A percentile compares a stretch with the other conserved stretches of the same genome.
These are phyloP conservation scores for Pelobates fuscus DNA, from an alignment of 2,113 vertebrate genomes.

Conservation along the genomic window DNA sequence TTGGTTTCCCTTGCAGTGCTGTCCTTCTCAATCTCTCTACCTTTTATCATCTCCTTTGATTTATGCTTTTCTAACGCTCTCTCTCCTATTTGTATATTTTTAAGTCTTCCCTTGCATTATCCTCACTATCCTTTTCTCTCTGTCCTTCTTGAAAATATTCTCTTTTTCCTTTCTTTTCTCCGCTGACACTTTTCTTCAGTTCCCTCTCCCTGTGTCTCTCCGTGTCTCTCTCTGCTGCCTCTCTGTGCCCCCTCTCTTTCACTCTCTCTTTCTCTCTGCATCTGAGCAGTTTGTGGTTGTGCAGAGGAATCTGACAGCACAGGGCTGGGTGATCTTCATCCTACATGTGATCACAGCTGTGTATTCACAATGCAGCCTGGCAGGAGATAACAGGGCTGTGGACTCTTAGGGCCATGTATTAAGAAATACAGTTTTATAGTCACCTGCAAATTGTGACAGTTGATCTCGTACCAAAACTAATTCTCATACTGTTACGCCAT, in stretches of 20 bases:
- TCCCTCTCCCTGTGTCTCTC: neutral
- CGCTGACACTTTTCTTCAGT: slow-evolving; percentile 21
- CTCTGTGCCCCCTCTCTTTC: slow-evolving; percentile 1
- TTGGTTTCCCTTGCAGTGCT: neutral
- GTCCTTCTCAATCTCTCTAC: neutral
- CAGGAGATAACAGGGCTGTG: neutral
- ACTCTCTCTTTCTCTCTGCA: neutral
- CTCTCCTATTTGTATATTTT: neutral
- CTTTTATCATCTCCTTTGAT: neutral
- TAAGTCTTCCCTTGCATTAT: neutral
- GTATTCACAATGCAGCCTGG: slow-evolving; percentile 34
- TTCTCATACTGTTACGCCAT: too few species aligned
- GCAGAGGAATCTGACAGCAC: slow-evolving; percentile 43
- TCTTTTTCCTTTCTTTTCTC: neutral
- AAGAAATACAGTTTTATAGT: neutral
- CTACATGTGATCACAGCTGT: slow-evolving; percentile 42
- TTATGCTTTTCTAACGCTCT: neutral
- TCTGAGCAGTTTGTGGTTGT: slow-evolving; percentile 42
- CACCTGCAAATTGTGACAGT: too few species aligned
- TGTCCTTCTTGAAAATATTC: neutral
- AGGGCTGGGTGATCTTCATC: slow-evolving; percentile 43
- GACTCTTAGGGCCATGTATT: neutral
- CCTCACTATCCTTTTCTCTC: neutral
- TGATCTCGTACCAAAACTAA: too few species aligned
- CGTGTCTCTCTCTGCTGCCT: neutral